Evolutionary conservation across 1,140 invertebrate genomes (phyloP).

Genomic region (Drosophila lowei): DNA sequence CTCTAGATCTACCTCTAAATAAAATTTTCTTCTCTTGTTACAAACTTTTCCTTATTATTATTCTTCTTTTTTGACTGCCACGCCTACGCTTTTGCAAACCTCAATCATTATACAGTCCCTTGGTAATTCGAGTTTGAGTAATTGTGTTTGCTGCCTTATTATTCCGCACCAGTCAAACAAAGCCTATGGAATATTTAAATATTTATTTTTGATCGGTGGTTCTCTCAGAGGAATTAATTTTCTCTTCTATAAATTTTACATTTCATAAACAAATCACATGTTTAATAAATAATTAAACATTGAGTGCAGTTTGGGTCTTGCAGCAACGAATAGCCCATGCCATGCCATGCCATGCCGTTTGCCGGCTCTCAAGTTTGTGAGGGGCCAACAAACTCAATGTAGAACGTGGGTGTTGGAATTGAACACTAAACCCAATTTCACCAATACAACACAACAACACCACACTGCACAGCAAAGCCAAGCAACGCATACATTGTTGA

Average conservation of each 20-base stretch:
- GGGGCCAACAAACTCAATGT: conserved; percentile 74
- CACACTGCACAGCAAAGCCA: conserved; percentile 25
- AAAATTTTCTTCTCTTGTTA: no score
- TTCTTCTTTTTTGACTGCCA: no score
- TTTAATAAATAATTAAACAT: conserved; percentile 75
- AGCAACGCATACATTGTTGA: conserved; percentile 14
- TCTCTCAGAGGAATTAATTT: no score
- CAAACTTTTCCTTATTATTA: no score
- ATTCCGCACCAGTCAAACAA: no score
- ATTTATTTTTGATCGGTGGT: no score
- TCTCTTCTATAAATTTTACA: conserved; percentile 3
- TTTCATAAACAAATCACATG: conserved; percentile 48
- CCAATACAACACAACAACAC: conserved; percentile 49
- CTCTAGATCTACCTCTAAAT: no score
- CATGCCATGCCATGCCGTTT: conserved; percentile 19
- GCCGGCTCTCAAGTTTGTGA: conserved; percentile 33
- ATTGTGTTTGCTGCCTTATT: no score
- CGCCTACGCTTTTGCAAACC: no score
- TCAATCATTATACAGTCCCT: no score
- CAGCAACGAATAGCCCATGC: conserved; percentile 33
- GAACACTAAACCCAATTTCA: conserved; percentile 80
- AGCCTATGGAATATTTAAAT: no score
- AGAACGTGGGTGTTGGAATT: conserved; percentile 79
- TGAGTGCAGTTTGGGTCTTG: conserved; percentile 54
- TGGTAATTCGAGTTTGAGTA: no score